A percentile compares a stretch with the other conserved stretches of the same genome.
These are phyloP conservation scores for Cyanoliseus patagonus DNA, from an alignment of 2,113 vertebrate genomes.

Conservation along the genomic window DNA sequence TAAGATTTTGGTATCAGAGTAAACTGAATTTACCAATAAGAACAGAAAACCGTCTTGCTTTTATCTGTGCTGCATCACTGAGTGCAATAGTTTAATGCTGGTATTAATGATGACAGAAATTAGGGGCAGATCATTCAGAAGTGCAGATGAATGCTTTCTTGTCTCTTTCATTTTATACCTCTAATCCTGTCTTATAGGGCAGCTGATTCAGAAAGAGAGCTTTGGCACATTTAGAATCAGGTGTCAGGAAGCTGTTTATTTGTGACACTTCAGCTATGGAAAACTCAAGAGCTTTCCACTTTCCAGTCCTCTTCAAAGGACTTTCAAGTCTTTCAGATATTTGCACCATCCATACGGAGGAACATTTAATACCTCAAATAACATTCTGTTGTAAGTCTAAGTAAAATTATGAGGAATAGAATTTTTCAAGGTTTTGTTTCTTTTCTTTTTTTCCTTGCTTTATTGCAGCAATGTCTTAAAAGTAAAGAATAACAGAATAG, in stretches of 20 bases:
- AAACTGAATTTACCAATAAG: background rate
- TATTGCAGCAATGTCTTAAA: background rate
- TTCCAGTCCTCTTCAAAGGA: background rate
- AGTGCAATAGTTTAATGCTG: background rate
- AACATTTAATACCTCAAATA: background rate
- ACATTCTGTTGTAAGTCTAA: background rate
- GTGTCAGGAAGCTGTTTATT: background rate
- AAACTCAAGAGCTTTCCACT: background rate
- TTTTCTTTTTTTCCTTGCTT: background rate
- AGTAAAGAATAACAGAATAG: background rate
- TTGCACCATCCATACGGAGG: background rate
- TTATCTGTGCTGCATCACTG: background rate
- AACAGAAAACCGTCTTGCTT: background rate
- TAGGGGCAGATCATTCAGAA: fast-evolving
- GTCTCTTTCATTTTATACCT: background rate
- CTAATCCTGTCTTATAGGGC: background rate
- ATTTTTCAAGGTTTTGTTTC: background rate
- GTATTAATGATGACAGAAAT: background rate
- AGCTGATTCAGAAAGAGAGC: background rate
- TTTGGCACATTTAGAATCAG: background rate
- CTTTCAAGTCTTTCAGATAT: background rate
- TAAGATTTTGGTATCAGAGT: background rate
- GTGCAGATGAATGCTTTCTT: background rate
- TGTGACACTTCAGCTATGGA: background rate
- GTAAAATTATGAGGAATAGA: background rate